phyloP scores from a whole-genome alignment of 92 coral and sea anemone species.

The Parazoanthus atlanticus region DNA sequence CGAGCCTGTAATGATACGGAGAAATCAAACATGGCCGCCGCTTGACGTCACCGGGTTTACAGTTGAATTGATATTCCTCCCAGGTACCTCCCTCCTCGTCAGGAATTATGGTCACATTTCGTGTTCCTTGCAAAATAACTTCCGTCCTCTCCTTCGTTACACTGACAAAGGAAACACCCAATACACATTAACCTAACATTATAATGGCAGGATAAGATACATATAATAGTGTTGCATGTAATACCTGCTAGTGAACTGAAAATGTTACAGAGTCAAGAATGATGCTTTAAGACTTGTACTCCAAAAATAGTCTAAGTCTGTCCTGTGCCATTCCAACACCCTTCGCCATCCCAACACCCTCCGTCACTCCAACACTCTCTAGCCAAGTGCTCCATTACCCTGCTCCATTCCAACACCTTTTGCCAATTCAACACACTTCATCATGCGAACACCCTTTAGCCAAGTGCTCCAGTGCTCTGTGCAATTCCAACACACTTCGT shows the following conservation, averaged over 20 bases:
- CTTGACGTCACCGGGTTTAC: slow-evolving; percentile 90
- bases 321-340: neutral
- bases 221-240: no score
- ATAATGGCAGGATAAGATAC: neutral
- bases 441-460: neutral
- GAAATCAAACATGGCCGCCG: slow-evolving; percentile 93
- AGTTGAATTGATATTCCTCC: slow-evolving; percentile 94
- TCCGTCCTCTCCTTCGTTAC: slow-evolving; percentile 97
- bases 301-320: no score
- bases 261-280: no score
- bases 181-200: neutral
- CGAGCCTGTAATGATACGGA: slow-evolving; percentile 96
- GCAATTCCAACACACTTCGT: no score
- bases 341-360: no score
- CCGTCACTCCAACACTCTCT: neutral
- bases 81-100: slow-evolving; percentile 88
- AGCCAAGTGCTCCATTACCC: neutral
- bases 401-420: neutral
- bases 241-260: no score
- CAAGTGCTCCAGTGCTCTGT: no score
- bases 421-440: neutral
- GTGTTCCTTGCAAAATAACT: slow-evolving; percentile 95
- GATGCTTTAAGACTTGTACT: no score
- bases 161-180: slow-evolving; percentile 46
- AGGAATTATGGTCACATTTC: slow-evolving; percentile 74